Conservation (phyloP, 2,797 vertebrate genomes). For the Australoheros facetus region DNA sequence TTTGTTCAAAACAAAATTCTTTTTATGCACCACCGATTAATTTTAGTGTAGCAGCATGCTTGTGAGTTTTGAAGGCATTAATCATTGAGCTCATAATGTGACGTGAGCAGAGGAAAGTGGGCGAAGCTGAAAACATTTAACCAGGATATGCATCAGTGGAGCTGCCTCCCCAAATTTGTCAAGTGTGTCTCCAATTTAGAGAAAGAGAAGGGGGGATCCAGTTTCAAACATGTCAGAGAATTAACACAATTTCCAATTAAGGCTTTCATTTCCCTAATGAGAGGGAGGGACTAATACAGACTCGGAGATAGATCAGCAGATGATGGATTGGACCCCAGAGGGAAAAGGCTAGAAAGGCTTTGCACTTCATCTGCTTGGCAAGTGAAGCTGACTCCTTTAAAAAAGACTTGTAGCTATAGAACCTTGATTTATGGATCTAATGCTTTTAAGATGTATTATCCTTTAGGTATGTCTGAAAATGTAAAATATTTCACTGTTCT, state of each 20-base stretch:
- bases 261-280: conserved; percentile 62
- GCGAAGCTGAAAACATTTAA: conserved; percentile 44
- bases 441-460: neutral
- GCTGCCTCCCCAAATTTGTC: conserved; percentile 49
- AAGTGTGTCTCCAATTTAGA: conserved; percentile 41
- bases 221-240: conserved; percentile 59
- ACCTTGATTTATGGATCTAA: conserved; percentile 8
- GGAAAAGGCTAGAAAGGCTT: conserved; percentile 29
- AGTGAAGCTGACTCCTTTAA: conserved; percentile 24
- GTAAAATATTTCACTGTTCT: neutral
- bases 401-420: conserved; percentile 8
- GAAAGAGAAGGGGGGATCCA: conserved; percentile 25
- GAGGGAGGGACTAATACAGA: conserved; percentile 34
- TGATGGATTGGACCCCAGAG: conserved; percentile 56
- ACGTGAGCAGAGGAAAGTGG: conserved; percentile 34
- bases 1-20: conserved; percentile 10
- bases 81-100: conserved; percentile 33
- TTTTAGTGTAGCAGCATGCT: conserved; percentile 31
- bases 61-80: conserved; percentile 29
- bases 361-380: conserved; percentile 44
- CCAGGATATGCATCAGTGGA: conserved; percentile 41
- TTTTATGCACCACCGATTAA: conserved; percentile 27
- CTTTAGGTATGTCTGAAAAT: neutral
- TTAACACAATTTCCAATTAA: conserved; percentile 68
- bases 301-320: conserved; percentile 41